Percentiles rank a stretch among this genome's conserved stretches.
Conservation (phyloP, 1,140 invertebrate species). For the Metaphire vulgaris region DNA sequence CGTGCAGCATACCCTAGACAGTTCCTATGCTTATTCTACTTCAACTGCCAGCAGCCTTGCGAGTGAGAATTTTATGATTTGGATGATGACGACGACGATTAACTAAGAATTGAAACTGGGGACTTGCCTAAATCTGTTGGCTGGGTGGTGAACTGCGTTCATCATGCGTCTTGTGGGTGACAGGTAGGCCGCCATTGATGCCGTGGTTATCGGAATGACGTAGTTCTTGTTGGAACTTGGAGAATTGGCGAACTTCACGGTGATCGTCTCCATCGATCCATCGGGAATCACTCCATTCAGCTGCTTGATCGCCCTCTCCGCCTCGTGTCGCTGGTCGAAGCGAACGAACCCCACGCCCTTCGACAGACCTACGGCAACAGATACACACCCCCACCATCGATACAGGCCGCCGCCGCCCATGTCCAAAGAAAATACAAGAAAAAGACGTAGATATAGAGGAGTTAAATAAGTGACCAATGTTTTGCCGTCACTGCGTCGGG, state of each 20-base stretch:
- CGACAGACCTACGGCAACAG: conserved; percentile 81
- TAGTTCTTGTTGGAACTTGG: conserved; percentile 48
- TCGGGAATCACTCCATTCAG: conserved; percentile 91
- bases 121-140: background rate
- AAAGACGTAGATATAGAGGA: too few species aligned
- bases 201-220: conserved; percentile 33
- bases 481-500: too few species aligned
- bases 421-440: too few species aligned
- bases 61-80: too few species aligned
- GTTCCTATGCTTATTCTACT: too few species aligned
- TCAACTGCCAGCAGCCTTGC: too few species aligned
- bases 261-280: conserved; percentile 84
- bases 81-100: too few species aligned
- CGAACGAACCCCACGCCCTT: conserved; percentile 99
- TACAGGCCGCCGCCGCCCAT: too few species aligned
- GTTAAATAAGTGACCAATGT: too few species aligned
- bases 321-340: conserved; percentile 94
- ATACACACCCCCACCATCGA: too few species aligned
- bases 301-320: conserved; percentile 94
- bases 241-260: conserved; percentile 97
- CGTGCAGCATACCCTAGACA: too few species aligned
- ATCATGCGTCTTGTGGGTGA: conserved; percentile 68
- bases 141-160: conserved; percentile 51
- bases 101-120: too few species aligned
- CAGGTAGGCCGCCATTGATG: conserved; percentile 66